A percentile compares a stretch with the other conserved stretches of the same genome.
phyloP scores from a whole-genome alignment of 2,797 vertebrate species.

The Echiichthys vipera region DNA sequence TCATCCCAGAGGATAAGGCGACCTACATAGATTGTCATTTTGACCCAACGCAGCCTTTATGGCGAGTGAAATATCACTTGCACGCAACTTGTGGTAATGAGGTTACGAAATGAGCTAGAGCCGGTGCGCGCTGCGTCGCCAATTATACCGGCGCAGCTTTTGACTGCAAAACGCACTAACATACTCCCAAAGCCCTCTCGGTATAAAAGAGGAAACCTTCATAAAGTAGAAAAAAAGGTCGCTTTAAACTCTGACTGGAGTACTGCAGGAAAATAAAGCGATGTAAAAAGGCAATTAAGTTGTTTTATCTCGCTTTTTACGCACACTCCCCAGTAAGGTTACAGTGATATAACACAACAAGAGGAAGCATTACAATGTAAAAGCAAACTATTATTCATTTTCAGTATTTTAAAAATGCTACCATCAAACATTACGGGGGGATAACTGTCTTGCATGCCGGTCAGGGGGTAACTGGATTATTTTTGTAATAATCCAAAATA shows the following conservation, averaged over 20 bases:
- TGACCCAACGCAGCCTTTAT: background rate
- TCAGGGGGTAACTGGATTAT: background rate
- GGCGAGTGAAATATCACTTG: background rate
- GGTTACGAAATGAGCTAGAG: slow-evolving; percentile 13
- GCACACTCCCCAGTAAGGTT: background rate
- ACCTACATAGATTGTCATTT: background rate
- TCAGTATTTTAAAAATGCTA: background rate
- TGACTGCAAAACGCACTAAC: background rate
- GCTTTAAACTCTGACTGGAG: background rate
- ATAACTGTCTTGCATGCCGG: slow-evolving; percentile 6
- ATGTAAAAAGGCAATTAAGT: rapidly evolving
- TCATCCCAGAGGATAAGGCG: background rate
- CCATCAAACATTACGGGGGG: background rate
- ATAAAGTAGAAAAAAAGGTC: background rate
- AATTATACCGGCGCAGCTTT: slow-evolving; percentile 5
- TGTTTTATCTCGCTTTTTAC: background rate
- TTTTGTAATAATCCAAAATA: background rate
- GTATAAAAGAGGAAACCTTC: background rate
- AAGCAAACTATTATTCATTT: background rate
- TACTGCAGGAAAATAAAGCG: background rate
- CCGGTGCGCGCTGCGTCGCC: slow-evolving; percentile 24
- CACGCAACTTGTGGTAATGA: too few species aligned
- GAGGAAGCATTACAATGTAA: background rate
- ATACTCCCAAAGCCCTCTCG: rapidly evolving
- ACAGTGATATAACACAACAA: background rate